Conservation (phyloP, 1,140 invertebrate genomes). For the Bradynema listronoti region DNA sequence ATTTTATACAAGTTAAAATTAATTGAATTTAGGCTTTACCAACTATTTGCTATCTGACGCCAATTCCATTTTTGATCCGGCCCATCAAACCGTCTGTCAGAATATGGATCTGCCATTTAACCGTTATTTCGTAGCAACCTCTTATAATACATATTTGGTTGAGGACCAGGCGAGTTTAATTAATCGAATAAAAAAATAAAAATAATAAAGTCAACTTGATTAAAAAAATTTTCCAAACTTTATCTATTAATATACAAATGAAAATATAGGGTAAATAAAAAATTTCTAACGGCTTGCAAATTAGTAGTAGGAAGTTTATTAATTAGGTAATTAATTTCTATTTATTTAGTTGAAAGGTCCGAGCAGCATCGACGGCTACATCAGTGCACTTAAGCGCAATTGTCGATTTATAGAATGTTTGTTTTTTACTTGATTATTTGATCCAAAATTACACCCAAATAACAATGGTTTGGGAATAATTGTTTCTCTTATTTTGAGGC, state of each 20-base stretch:
- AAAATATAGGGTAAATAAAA: no score
- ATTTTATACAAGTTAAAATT: constrained; percentile 41
- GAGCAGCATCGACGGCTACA: constrained; percentile 63
- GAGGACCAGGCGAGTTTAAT: no score
- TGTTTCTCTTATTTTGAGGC: neutral
- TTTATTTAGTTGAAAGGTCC: constrained; percentile 64
- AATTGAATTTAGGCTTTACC: constrained; percentile 61
- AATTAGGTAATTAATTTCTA: no score
- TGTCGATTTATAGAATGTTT: constrained; percentile 51
- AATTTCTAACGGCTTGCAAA: no score
- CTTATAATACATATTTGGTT: constrained; percentile 59
- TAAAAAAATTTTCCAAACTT: no score
- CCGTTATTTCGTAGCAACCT: constrained; percentile 66
- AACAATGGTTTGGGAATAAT: neutral
- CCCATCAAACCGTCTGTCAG: constrained; percentile 61
- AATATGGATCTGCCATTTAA: constrained; percentile 65
- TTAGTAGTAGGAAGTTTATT: no score
- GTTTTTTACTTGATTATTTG: constrained; percentile 8
- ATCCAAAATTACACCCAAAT: constrained; percentile 2
- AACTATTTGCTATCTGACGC: constrained; percentile 64
- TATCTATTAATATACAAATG: no score
- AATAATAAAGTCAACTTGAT: no score
- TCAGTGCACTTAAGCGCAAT: constrained; percentile 53
- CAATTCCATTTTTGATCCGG: constrained; percentile 64
- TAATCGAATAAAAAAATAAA: no score